Evolutionary conservation across 2,113 vertebrate genomes (phyloP), one percentile per base, ranked within the genome.

Genomic region (Brachypteracias leptosomus): DNA sequence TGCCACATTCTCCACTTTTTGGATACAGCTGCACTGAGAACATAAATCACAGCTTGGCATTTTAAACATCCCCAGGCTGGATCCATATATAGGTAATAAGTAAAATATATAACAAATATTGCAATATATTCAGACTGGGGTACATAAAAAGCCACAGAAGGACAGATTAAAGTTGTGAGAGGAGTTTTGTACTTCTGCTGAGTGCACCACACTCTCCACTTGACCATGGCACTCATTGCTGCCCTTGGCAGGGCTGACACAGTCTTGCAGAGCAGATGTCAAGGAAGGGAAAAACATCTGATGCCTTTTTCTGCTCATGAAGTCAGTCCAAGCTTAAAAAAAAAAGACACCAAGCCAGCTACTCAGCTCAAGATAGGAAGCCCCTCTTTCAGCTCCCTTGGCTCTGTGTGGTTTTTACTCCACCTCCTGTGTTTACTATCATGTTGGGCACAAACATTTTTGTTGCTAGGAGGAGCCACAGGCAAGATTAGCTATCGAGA

Each of bases 401-500:
- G 92, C 81, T 66, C 77, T 51, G 46, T 28, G 2, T 38, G 49
- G 33, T 40, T 59, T 70, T 83, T 13, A 80, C 75, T 92, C 87
- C 90, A 40, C 78, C 90, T 93, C 90, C 40, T 1, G 0, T 90
- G 89, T 96, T 96, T 97, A 95, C 94, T 96, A 92, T 92, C 91
- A 82, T 29, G 12, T 71, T 89, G 89, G 87, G 91, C 91, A 94
- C 93, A 96, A 96, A 95, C 71, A 82, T 72, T 40, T 55, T 81
- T 85, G 95, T 95, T 97, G 94, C 92, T 96, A 96, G 96, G 96
- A 96, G 88, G 81, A 73, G 66, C n/a, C 71, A 42, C 2, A 35
- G 70, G 76, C 93, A 92, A 91, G 70, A 88, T 82, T 29, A 79
- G 68, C 57, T 78, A 54, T 40, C 79, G 63, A 1, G 0, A 89